A percentile compares a stretch with the other conserved stretches of the same genome.
phyloP scores from a whole-genome alignment of 1,140 invertebrate species.

The Rhysida immarginata region DNA sequence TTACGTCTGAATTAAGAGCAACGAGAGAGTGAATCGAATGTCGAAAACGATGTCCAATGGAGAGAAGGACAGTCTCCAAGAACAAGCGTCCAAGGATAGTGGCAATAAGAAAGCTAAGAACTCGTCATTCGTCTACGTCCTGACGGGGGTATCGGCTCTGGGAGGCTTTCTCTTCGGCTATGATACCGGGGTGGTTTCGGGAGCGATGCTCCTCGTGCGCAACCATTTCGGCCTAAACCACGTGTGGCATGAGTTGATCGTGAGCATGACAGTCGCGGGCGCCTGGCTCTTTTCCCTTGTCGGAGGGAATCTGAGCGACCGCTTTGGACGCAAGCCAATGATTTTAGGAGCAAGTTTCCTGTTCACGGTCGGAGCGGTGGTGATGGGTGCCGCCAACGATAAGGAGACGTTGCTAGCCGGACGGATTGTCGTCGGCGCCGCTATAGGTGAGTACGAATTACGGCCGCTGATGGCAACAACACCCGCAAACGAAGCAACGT shows the following conservation, averaged over 20 bases:
- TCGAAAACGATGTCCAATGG: too few species aligned
- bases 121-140: slow-evolving; percentile 32
- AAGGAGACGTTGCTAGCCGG: slow-evolving; percentile 37
- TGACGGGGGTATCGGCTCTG: slow-evolving; percentile 37
- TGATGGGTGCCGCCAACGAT: slow-evolving; percentile 36
- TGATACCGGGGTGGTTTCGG: slow-evolving; percentile 47
- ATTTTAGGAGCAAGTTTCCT: slow-evolving; percentile 40
- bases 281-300: slow-evolving; percentile 38
- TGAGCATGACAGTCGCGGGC: slow-evolving; percentile 32
- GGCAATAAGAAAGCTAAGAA: too few species aligned
- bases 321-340: slow-evolving; percentile 36
- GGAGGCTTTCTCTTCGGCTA: slow-evolving; percentile 51
- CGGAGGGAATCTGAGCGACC: slow-evolving; percentile 37
- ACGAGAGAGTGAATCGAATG: too few species aligned
- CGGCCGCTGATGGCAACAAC: too few species aligned
- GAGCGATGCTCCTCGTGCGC: slow-evolving; percentile 41
- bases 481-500: too few species aligned
- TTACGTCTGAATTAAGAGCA: too few species aligned
- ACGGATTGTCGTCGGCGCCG: slow-evolving; percentile 40
- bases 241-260: slow-evolving; percentile 39
- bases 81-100: too few species aligned
- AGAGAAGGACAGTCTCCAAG: too few species aligned
- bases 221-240: slow-evolving; percentile 31
- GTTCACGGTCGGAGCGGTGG: slow-evolving; percentile 38
- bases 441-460: slow-evolving; percentile 36